Base-by-base conservation (phyloP, 2,888 invertebrate species). In the Drosophila suboccidentalis region DNA sequence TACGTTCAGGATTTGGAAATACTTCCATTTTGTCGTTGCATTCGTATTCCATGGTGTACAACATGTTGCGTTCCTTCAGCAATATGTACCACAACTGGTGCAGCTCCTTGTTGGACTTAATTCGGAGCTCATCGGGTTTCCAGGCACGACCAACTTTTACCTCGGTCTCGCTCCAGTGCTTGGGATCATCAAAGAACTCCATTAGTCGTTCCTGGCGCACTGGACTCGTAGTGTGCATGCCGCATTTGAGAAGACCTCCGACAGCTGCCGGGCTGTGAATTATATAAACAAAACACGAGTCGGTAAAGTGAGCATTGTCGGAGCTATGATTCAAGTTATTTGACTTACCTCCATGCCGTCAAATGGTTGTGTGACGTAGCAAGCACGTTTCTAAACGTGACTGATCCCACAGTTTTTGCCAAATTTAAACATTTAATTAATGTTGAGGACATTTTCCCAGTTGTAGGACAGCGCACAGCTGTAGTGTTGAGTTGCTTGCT, bases 21-120 rank as follows among this genome's bases (percentile, higher is more conserved):
- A 96, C 77, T 90, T 95, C 93, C 75, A 93, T 93, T 89, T 95
- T 93, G 43, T 94, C 93, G 54, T 95, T 95, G 92, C 95, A 95
- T 91, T 96, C 96, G 72, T 97, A 95, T 93, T 98, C 97, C 99
- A 99, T 98, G 2, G 99, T 99, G 74, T 97, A 93, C 17, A 99
- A 94, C 99, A 99, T 99, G 92, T 99, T 99, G 60, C 96, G 94
- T 93, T 99, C 99, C 93, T 99, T 99, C 58, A 99, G 93, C 63
- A 99, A 93, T 15, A 95, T 90, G 90, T 94, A 98, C 99, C 99
- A 99, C 67, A 99, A 93, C 93, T 99, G 98, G 92, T 99, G 99
- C 64, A 99, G 94, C 93, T 99, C 99, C 54, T 95, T 94, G 91
- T 98, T 99, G 50, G 98, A 98, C 93, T 99, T 99, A 51, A 99